Evolutionary conservation across 2,113 vertebrate genomes (phyloP).

Genomic region (Clarias batrachus): DNA sequence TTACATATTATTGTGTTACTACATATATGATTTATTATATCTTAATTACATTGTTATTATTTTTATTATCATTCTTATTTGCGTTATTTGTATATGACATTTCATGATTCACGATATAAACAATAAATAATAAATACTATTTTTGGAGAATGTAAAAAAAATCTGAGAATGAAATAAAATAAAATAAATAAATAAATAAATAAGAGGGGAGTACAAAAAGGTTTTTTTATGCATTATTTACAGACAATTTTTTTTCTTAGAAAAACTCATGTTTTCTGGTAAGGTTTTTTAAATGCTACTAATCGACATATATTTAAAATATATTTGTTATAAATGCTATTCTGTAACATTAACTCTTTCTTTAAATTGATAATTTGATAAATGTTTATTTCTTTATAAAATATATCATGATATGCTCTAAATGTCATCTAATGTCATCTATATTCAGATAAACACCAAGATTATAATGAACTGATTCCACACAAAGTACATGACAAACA

Average conservation of each 20-base stretch:
- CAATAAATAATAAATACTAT: background rate
- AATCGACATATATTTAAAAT: no score
- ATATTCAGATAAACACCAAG: background rate
- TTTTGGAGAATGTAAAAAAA: background rate
- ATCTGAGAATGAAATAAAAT: background rate
- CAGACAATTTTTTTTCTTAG: no score
- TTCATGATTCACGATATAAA: background rate
- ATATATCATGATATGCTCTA: no score
- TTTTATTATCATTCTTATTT: background rate
- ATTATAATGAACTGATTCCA: background rate
- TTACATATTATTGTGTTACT: background rate
- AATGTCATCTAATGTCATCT: background rate
- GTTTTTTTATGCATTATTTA: background rate
- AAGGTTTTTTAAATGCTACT: no score
- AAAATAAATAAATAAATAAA: background rate
- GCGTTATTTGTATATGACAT: background rate
- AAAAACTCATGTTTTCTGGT: no score
- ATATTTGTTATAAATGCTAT: background rate
- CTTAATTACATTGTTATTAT: background rate
- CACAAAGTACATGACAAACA: background rate
- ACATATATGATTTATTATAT: background rate
- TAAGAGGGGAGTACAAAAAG: background rate
- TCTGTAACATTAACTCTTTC: background rate
- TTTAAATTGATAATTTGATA: background rate
- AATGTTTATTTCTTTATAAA: background rate